A percentile compares a stretch with the other conserved stretches of the same genome.
Conservation (phyloP, 2,888 invertebrate genomes). For the Crematogaster levior region DNA sequence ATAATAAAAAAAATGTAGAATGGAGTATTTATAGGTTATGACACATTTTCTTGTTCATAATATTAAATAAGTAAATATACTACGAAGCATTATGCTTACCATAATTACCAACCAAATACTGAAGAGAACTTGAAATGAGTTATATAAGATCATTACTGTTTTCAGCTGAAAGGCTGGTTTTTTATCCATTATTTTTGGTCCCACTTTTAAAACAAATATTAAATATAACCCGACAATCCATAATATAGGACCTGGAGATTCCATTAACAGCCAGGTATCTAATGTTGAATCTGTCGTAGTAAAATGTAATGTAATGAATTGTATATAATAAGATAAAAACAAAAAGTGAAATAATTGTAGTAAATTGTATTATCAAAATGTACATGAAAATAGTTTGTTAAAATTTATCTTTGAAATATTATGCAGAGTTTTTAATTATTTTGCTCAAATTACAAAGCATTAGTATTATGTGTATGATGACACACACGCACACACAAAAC, state of each 20-base stretch:
- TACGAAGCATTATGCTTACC: too few species aligned
- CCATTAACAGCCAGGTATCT: constrained; percentile 92
- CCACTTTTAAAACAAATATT: constrained; percentile 91
- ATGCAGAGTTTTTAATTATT: neutral
- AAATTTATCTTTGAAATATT: too few species aligned
- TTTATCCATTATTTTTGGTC: constrained; percentile 92
- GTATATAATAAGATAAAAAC: neutral
- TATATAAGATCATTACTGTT: constrained; percentile 91
- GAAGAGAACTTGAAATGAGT: constrained; percentile 95
- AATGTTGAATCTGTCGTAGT: constrained; percentile 90
- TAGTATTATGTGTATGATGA: neutral
- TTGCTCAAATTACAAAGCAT: neutral
- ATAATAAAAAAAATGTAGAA: too few species aligned
- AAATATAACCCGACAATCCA: constrained; percentile 89
- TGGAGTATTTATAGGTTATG: too few species aligned
- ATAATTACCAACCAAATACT: constrained; percentile 90
- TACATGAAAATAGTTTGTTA: neutral
- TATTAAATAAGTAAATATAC: too few species aligned
- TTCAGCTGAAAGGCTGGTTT: constrained; percentile 91
- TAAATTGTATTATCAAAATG: neutral
- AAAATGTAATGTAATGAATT: neutral
- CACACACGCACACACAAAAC: too few species aligned
- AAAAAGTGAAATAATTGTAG: neutral
- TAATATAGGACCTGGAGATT: constrained; percentile 90
- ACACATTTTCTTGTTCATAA: too few species aligned